Evolutionary conservation across 2,113 vertebrate genomes (phyloP).

Genomic region (Epinephelus lanceolatus): DNA sequence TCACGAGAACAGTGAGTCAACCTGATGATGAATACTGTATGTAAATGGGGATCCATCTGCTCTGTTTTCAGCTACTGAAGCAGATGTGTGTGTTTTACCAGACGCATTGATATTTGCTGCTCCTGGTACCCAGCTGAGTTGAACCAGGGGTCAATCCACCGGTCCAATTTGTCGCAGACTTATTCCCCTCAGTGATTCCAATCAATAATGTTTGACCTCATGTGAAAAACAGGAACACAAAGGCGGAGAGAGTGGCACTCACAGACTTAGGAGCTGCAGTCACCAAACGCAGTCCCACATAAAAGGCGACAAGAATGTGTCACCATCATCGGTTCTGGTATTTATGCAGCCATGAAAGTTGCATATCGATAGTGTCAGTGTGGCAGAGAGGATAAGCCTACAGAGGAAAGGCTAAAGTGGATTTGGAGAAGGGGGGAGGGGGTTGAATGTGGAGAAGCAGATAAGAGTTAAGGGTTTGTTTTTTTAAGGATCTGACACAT

Average conservation of each 20-base stretch:
- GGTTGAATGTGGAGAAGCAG: conserved; percentile 40
- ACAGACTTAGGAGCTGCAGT: conserved; percentile 45
- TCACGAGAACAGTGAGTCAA: conserved; percentile 54
- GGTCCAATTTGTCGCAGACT: conserved; percentile 68
- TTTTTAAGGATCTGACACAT: conserved; percentile 57
- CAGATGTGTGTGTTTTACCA: conserved; percentile 45
- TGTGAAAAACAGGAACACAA: conserved; percentile 63
- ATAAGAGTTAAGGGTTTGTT: conserved; percentile 65
- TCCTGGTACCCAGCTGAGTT: conserved; percentile 53
- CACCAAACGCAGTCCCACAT: conserved; percentile 48
- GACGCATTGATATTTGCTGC: conserved; percentile 68
- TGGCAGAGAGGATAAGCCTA: conserved; percentile 64
- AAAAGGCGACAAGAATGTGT: conserved; percentile 60
- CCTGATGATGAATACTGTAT: conserved; percentile 54
- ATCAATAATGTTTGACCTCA: conserved; percentile 76
- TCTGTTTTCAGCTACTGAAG: conserved; percentile 15
- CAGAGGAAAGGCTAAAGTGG: conserved; percentile 66
- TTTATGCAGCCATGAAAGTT: conserved; percentile 73
- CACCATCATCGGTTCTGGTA: conserved; percentile 58
- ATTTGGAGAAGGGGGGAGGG: conserved; percentile 50
- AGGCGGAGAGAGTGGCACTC: conserved; percentile 41
- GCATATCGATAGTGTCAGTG: conserved; percentile 71
- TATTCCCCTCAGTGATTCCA: conserved; percentile 70
- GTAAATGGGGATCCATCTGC: conserved; percentile 53
- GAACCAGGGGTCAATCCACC: conserved; percentile 66